Evolutionary conservation across 1,140 invertebrate genomes (phyloP).

Genomic region (Drosophila sproati): DNA sequence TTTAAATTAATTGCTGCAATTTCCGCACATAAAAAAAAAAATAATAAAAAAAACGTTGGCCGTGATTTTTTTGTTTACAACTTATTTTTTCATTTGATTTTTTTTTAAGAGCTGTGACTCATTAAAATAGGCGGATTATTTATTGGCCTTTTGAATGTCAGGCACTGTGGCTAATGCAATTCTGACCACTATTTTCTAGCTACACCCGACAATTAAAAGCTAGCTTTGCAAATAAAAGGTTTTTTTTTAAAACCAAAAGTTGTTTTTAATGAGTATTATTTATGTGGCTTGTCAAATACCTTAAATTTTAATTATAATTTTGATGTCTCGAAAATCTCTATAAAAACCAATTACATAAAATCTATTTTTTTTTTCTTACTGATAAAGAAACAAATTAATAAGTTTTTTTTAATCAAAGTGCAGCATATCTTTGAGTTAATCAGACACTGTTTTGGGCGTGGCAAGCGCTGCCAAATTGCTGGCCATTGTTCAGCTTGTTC

Average conservation of each 20-base stretch:
- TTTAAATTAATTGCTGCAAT: slow-evolving; percentile 65
- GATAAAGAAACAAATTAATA: too few species aligned
- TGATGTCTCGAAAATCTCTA: too few species aligned
- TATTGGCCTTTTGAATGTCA: slow-evolving; percentile 61
- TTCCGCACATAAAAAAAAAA: slow-evolving; percentile 47
- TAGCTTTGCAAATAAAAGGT: neutral
- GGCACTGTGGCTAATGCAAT: slow-evolving; percentile 20
- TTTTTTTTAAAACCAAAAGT: too few species aligned
- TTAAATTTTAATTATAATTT: too few species aligned
- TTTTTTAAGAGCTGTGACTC: slow-evolving; percentile 40
- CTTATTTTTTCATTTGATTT: slow-evolving; percentile 36
- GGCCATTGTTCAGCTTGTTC: neutral
- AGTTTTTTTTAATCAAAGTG: too few species aligned
- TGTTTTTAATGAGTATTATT: neutral
- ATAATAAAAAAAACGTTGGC: neutral
- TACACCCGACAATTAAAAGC: slow-evolving; percentile 4
- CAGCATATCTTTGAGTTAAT: neutral
- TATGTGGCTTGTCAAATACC: too few species aligned
- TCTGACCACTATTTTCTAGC: neutral
- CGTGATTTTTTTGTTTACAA: slow-evolving; percentile 25
- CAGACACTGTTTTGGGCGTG: slow-evolving; percentile 4
- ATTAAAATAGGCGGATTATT: slow-evolving; percentile 63
- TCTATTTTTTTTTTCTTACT: too few species aligned
- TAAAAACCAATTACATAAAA: too few species aligned
- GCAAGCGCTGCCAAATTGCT: slow-evolving; percentile 3